Percentiles rank a stretch among this genome's conserved stretches.
Conservation (phyloP, 2,888 invertebrate genomes). For the Cheilosia vulpina region DNA sequence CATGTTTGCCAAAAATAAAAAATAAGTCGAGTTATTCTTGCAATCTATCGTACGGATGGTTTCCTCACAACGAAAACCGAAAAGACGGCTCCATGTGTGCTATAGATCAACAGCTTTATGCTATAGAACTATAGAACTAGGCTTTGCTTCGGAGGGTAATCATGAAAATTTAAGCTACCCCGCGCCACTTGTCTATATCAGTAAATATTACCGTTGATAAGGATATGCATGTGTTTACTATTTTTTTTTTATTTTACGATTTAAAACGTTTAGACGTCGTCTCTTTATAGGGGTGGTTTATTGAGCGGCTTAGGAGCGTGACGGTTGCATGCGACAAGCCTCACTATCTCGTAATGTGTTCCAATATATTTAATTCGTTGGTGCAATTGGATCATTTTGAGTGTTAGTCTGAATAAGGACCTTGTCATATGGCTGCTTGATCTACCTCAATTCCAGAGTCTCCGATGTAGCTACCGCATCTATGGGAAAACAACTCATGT, state of each 20-base stretch:
- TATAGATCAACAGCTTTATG: not conserved
- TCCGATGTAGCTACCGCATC: too few relatives aligned
- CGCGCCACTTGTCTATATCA: slow-evolving; percentile 41
- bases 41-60: not conserved
- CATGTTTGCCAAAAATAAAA: not conserved
- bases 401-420: too few relatives aligned
- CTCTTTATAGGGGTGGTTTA: not conserved
- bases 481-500: too few relatives aligned
- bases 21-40: not conserved
- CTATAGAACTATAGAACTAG: not conserved
- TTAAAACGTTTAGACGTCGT: not conserved
- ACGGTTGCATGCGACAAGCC: slow-evolving; percentile 35
- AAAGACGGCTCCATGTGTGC: not conserved
- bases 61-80: not conserved
- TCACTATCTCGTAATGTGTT: not conserved
- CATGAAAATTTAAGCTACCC: slow-evolving; percentile 40
- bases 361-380: too few relatives aligned
- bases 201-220: slow-evolving; percentile 66
- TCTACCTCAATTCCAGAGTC: too few relatives aligned
- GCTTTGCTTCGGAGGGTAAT: slow-evolving; percentile 48
- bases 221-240: slow-evolving; percentile 36
- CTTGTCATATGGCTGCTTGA: too few relatives aligned
- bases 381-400: too few relatives aligned
- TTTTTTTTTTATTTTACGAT: slow-evolving; percentile 12
- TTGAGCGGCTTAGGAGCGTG: slow-evolving; percentile 15